Evolutionary conservation across 2,113 vertebrate genomes (phyloP).

Genomic region (Dicrurus megarhynchus): DNA sequence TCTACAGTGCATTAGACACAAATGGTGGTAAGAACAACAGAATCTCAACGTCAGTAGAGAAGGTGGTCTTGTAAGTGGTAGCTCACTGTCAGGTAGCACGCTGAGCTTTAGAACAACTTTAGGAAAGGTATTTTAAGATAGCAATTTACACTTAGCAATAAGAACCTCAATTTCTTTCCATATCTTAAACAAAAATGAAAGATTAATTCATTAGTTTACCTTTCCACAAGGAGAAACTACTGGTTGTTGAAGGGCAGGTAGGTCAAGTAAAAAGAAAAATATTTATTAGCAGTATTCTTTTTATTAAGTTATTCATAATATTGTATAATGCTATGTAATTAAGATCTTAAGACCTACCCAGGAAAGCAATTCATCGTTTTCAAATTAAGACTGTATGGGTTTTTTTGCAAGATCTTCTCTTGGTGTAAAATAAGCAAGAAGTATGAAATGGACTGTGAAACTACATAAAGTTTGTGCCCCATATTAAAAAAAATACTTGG

Average conservation of each 20-base stretch:
- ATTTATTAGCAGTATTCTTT: neutral
- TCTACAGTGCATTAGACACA: neutral
- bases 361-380: neutral
- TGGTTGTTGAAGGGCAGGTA: neutral
- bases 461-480: neutral
- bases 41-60: neutral
- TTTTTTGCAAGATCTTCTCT: neutral
- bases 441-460: neutral
- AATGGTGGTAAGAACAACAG: neutral
- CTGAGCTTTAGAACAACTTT: neutral
- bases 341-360: neutral
- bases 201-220: neutral
- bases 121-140: neutral
- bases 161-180: neutral
- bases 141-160: neutral
- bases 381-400: neutral
- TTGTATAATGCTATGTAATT: neutral
- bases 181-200: neutral
- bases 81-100: neutral
- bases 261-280: neutral
- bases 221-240: neutral
- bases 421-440: neutral
- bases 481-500: neutral
- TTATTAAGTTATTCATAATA: neutral
- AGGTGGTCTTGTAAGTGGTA: neutral